Percentiles rank a stretch among this genome's conserved stretches.
These are phyloP conservation scores for Helogale parvula DNA, from an alignment of 2,113 vertebrate species.

Conservation along the genomic window DNA sequence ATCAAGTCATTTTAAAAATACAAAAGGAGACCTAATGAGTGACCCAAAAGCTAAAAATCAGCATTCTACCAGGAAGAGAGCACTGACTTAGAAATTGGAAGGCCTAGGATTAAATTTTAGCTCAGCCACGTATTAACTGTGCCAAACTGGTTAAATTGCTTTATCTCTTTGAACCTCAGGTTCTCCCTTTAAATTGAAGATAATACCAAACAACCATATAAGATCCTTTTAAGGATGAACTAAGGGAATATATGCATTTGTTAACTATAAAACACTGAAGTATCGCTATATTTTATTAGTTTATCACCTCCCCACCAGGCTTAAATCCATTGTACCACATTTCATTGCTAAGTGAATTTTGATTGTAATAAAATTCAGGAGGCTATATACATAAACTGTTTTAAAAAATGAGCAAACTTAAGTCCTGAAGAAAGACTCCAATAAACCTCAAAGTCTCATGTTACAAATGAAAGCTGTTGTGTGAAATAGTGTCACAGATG, in stretches of 20 bases:
- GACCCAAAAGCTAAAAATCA: neutral
- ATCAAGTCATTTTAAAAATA: neutral
- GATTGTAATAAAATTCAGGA: conserved; percentile 48
- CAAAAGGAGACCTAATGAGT: conserved; percentile 3
- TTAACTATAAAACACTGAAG: conserved; percentile 9
- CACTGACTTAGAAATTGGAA: neutral
- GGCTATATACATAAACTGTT: neutral
- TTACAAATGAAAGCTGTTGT: neutral
- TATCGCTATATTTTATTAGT: neutral
- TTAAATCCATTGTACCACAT: neutral
- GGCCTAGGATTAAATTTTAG: neutral
- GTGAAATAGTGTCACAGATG: neutral
- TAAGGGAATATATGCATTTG: neutral
- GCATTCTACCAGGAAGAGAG: neutral
- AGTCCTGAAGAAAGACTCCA: conserved; percentile 19
- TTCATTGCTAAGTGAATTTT: conserved; percentile 17
- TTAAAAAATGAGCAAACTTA: conserved; percentile 21
- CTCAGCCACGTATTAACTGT: neutral
- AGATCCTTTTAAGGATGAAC: neutral
- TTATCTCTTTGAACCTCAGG: neutral
- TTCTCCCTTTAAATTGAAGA: neutral
- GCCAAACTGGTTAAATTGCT: neutral
- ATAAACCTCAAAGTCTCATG: neutral
- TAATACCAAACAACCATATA: neutral
- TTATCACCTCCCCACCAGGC: neutral